Conservation (phyloP, 2,888 invertebrate species). For the Chironomus tentans region DNA sequence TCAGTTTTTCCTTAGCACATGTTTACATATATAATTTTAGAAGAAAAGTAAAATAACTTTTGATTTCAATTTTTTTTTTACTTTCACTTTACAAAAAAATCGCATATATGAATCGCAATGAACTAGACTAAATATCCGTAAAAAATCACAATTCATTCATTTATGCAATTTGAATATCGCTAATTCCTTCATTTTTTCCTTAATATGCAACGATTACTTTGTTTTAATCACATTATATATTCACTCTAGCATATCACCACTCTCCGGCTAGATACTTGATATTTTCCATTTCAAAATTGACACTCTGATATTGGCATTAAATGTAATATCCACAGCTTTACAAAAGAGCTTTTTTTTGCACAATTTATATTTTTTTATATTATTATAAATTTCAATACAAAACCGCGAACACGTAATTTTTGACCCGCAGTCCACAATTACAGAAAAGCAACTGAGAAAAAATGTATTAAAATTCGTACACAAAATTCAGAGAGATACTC, state of each 20-base stretch:
- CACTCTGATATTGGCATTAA: not conserved
- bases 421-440: slow-evolving; percentile 1
- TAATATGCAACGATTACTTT: not conserved
- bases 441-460: not conserved
- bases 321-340: not conserved
- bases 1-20: slow-evolving; percentile 1
- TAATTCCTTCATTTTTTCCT: not conserved
- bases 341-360: not conserved
- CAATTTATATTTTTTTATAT: not conserved
- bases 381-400: not conserved
- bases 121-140: not conserved
- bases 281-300: not conserved
- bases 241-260: not conserved
- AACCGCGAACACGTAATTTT: not conserved
- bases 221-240: not conserved
- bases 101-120: not conserved
- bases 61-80: slow-evolving; percentile 20
- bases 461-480: not conserved
- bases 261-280: not conserved
- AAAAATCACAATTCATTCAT: not conserved
- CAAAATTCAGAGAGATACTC: not conserved
- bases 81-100: slow-evolving; percentile 21
- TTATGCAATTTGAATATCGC: not conserved
- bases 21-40: not conserved
- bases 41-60: slow-evolving; percentile 11